Conservation (phyloP, 37 sponge, comb jelly and placozoan species). For the Hormiphora californensis region DNA sequence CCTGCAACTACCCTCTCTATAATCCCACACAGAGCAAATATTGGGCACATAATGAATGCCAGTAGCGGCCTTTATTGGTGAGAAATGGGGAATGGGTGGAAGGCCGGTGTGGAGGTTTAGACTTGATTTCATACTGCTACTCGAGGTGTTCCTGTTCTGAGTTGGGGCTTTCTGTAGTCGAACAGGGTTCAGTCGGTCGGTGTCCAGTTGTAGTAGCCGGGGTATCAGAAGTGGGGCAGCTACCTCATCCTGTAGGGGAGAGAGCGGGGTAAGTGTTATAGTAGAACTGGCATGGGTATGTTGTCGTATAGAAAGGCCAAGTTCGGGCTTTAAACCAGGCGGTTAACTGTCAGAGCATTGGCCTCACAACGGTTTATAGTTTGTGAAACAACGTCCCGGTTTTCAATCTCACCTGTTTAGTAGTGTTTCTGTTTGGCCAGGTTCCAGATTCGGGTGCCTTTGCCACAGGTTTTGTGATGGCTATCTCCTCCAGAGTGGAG, state of each 20-base stretch:
- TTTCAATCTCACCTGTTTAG: too few relatives aligned
- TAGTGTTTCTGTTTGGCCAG: too few relatives aligned
- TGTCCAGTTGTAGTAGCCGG: constrained; percentile 20
- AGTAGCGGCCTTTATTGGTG: not conserved
- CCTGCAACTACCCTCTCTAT: too few relatives aligned
- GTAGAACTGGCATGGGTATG: too few relatives aligned
- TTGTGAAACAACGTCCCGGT: too few relatives aligned
- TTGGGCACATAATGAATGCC: constrained; percentile 11
- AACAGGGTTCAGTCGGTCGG: not conserved
- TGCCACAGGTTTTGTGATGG: constrained; percentile 12
- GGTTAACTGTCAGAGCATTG: too few relatives aligned
- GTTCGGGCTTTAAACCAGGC: too few relatives aligned
- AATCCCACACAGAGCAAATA: not conserved
- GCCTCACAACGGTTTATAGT: too few relatives aligned
- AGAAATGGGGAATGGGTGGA: not conserved
- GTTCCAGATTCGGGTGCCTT: not conserved
- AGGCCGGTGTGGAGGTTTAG: not conserved
- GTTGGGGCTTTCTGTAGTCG: constrained; percentile 7
- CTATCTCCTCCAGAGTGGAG: not conserved
- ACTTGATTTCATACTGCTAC: too few relatives aligned
- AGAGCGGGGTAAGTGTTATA: too few relatives aligned
- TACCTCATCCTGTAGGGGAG: not conserved
- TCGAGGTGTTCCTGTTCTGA: not conserved
- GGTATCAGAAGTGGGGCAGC: constrained; percentile 3
- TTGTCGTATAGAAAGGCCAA: too few relatives aligned